Evolutionary conservation across 2,888 invertebrate genomes (phyloP).

Genomic region (Apantesis nais): DNA sequence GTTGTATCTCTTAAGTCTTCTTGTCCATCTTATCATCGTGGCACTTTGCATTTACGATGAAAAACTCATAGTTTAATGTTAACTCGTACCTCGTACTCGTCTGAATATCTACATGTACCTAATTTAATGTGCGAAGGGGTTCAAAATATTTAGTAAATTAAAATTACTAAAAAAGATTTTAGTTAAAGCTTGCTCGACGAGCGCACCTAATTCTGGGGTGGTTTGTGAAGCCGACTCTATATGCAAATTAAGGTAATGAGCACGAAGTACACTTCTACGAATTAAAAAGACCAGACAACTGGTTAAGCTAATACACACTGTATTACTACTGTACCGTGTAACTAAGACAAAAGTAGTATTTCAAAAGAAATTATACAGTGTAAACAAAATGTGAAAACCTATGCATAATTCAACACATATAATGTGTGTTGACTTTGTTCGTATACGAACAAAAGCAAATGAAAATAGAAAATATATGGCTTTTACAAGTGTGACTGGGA

Average conservation of each 20-base stretch:
- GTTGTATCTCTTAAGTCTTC: no score
- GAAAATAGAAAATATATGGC: not conserved
- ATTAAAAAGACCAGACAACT: not conserved
- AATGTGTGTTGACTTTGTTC: no score
- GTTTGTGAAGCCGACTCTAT: not conserved
- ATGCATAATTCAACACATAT: not conserved
- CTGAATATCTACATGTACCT: not conserved
- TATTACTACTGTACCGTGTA: not conserved
- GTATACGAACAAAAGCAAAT: no score
- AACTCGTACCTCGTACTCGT: no score
- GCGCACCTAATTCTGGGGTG: no score
- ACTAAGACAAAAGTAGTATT: no score
- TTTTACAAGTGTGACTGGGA: not conserved
- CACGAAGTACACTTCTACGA: not conserved
- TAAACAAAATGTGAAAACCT: not conserved
- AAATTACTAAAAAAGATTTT: not conserved
- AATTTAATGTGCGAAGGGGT: not conserved
- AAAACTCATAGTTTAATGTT: no score
- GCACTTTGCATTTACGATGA: no score
- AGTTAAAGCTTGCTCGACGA: not conserved
- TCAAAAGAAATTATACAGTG: not conserved
- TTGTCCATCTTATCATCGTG: no score
- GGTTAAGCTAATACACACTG: not conserved
- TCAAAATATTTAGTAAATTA: not conserved
- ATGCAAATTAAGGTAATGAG: conserved; percentile 1